A percentile compares a stretch with the other conserved stretches of the same genome.
These are phyloP conservation scores for Genyomyrus donnyi DNA, from an alignment of 2,113 vertebrate genomes.

Conservation along the genomic window DNA sequence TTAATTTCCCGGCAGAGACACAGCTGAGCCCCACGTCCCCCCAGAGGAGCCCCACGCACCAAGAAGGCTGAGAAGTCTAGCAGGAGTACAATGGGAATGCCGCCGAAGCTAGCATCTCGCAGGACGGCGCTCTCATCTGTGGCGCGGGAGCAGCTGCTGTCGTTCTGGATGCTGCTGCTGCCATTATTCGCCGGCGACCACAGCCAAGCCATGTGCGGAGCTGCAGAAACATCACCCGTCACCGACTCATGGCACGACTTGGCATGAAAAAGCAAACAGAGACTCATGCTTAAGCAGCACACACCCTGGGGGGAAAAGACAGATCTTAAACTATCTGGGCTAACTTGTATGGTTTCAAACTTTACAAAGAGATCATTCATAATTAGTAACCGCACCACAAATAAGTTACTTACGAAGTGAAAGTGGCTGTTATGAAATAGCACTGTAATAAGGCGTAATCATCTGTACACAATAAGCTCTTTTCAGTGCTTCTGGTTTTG, in stretches of 20 bases:
- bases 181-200: constrained; percentile 30
- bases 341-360: not conserved
- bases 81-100: constrained; percentile 78
- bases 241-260: not conserved
- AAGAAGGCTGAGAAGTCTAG: constrained; percentile 77
- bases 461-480: not conserved
- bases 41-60: constrained; percentile 49
- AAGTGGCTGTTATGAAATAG: not conserved
- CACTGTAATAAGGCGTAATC: not conserved
- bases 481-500: not conserved
- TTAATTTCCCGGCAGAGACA: not conserved
- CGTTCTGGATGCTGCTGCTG: constrained; percentile 31
- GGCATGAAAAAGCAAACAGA: not conserved
- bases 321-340: not conserved
- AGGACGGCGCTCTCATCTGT: constrained; percentile 70
- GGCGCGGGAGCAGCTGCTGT: constrained; percentile 67
- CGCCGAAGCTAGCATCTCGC: constrained; percentile 75
- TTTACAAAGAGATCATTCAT: not conserved
- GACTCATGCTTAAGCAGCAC: not conserved
- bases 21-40: not conserved
- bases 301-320: not conserved
- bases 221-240: not conserved
- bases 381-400: not conserved
- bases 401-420: not conserved
- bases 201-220: constrained; percentile 25